Base-by-base conservation (phyloP, 2,113 vertebrate species). In the Lycocorax pyrrhopterus region DNA sequence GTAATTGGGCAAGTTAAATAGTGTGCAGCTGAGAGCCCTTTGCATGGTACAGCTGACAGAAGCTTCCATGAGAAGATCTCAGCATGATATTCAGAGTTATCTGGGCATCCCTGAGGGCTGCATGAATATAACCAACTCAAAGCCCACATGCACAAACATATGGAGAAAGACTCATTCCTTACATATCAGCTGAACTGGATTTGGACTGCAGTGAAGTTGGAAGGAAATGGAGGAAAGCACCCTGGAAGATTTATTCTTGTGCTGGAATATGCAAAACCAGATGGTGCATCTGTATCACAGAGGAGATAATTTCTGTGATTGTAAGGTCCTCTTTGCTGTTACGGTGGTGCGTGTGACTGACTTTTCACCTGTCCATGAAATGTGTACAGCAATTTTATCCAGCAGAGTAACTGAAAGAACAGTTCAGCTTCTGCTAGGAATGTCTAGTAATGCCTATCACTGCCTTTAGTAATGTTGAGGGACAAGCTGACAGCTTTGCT, bases 1-100 rank as follows among this genome's bases (percentile, higher is more conserved):
- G 51, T 79, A 59, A 73, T 20, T 64, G 67, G 58, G 58, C 37
- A 46, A 76, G 56, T 87, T 69, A 77, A 91, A 77, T 14, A 29
- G 43, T 74, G 39, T 86, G 78, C 93, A 85, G 82, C 95, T 93
- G 91, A 87, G 64, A 87, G 91, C 52, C 69, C 62, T 79, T 87
- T 84, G n/a, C 39, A 29, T 53, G 73, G 58, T 87, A 46, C 62
- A 84, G 78, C 87, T 93, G 93, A 82, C 35, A 49, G 90, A 66
- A 89, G 59, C 71, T 72, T 95, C 47, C 59, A 33, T 26, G 41
- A 75, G 87, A 87, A 92, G 63, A 56, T 32, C 27, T 7, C 11
- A 2, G 30, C 26, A n/a, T 73, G 75, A 12, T 41, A 39, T 29
- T 67, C 20, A 22, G 47, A 90, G 55, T 60, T 76, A 62, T 58